phyloP scores from a whole-genome alignment of 2,797 vertebrate genomes.

The Myiothlypis coronata region DNA sequence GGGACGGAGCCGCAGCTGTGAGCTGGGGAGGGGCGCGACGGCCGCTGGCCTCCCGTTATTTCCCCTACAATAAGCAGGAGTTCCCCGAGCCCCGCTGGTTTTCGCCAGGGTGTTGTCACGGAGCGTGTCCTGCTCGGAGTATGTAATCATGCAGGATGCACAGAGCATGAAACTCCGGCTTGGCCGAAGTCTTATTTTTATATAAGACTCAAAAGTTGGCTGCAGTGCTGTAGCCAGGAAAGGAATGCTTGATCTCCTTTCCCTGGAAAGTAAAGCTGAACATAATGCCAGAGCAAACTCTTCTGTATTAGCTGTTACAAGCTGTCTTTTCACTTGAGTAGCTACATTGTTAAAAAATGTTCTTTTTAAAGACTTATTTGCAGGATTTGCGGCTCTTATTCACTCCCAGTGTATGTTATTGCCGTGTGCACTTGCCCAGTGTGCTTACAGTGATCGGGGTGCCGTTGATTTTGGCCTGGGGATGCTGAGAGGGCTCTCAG shows the following conservation, averaged over 20 bases:
- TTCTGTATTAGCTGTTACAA: not conserved
- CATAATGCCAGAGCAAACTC: not conserved
- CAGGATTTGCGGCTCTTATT: not conserved
- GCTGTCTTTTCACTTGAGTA: not conserved
- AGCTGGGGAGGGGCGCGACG: not conserved
- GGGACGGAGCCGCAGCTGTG: not conserved
- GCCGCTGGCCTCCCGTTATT: not conserved
- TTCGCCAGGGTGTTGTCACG: rapidly evolving
- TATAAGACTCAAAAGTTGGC: not conserved
- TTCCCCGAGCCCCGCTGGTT: not conserved
- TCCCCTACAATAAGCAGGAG: rapidly evolving
- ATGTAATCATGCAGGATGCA: not conserved
- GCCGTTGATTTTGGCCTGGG: not conserved
- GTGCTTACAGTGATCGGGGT: not conserved
- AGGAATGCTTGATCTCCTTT: not conserved
- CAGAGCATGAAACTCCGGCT: not conserved
- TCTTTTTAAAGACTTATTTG: not conserved
- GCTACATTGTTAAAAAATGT: not conserved
- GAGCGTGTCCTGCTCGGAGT: no score
- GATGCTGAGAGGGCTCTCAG: not conserved
- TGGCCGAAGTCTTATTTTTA: not conserved
- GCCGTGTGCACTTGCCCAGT: not conserved
- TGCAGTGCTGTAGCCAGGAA: not conserved
- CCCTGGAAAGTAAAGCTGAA: not conserved
- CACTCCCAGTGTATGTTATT: not conserved